These are phyloP conservation scores for Lagenorhynchus albirostris DNA, from an alignment of 2,113 vertebrate species.

Conservation along the genomic window DNA sequence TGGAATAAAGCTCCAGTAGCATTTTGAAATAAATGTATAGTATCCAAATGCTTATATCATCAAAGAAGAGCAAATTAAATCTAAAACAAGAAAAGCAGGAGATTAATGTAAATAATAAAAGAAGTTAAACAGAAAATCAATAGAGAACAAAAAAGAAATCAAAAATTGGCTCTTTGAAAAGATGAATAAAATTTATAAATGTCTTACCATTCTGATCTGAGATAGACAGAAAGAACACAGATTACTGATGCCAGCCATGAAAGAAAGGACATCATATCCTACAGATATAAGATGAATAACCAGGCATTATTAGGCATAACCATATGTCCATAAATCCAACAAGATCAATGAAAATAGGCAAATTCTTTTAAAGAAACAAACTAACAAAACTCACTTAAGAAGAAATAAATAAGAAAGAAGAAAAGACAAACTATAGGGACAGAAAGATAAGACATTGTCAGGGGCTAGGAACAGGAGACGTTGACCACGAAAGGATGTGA, in stretches of 20 bases:
- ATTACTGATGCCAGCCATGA: background rate
- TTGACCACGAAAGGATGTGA: background rate
- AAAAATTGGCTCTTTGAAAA: background rate
- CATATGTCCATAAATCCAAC: background rate
- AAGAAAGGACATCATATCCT: background rate
- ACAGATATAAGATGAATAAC: background rate
- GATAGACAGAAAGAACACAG: background rate
- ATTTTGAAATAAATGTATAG: background rate
- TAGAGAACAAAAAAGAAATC: background rate
- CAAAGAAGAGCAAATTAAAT: background rate
- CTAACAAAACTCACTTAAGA: background rate
- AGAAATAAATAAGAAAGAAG: background rate
- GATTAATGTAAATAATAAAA: background rate
- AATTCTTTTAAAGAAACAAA: background rate
- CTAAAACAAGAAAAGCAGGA: background rate
- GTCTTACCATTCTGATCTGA: background rate
- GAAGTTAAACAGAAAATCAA: background rate
- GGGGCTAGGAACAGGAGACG: fast-evolving
- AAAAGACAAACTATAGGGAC: background rate
- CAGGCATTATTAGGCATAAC: background rate
- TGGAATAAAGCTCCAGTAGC: background rate
- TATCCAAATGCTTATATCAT: background rate
- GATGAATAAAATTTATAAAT: background rate
- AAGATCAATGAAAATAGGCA: background rate
- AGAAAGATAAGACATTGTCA: background rate